Conservation (phyloP, 1,140 invertebrate genomes). For the Drosophila santomea region DNA sequence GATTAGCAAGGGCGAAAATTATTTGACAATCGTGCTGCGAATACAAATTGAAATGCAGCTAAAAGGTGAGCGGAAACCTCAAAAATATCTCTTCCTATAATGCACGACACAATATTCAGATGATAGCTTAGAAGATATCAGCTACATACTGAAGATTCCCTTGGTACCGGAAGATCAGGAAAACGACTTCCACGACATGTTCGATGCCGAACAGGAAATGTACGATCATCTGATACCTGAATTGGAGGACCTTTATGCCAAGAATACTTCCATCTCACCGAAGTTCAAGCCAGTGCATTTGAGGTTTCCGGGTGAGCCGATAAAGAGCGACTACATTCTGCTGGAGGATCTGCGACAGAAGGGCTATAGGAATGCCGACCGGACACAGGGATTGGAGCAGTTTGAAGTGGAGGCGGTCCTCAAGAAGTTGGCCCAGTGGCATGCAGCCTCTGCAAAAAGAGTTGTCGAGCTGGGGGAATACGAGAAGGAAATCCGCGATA, state of each 20-base stretch:
- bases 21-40: constrained; percentile 68
- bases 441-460: constrained; percentile 84
- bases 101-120: constrained; percentile 25
- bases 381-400: constrained; percentile 85
- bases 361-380: constrained; percentile 84
- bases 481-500: constrained; percentile 45
- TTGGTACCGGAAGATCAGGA: constrained; percentile 53
- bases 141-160: constrained; percentile 69
- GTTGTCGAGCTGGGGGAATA: constrained; percentile 53
- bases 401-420: constrained; percentile 85
- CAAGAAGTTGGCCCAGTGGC: constrained; percentile 86
- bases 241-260: constrained; percentile 59
- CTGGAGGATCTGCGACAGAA: constrained; percentile 54
- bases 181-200: constrained; percentile 59
- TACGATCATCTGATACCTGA: constrained; percentile 64
- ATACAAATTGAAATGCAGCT: constrained; percentile 56
- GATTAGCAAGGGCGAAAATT: constrained; percentile 67
- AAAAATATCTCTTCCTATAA: constrained; percentile 4
- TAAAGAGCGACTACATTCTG: constrained; percentile 62
- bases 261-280: constrained; percentile 38
- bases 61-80: constrained; percentile 42
- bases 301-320: constrained; percentile 37
- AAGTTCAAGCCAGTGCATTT: constrained; percentile 62
- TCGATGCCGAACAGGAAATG: constrained; percentile 57
- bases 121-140: constrained; percentile 42